Conservation (phyloP, 2,113 vertebrate species). For the Cheirogaleus medius region DNA sequence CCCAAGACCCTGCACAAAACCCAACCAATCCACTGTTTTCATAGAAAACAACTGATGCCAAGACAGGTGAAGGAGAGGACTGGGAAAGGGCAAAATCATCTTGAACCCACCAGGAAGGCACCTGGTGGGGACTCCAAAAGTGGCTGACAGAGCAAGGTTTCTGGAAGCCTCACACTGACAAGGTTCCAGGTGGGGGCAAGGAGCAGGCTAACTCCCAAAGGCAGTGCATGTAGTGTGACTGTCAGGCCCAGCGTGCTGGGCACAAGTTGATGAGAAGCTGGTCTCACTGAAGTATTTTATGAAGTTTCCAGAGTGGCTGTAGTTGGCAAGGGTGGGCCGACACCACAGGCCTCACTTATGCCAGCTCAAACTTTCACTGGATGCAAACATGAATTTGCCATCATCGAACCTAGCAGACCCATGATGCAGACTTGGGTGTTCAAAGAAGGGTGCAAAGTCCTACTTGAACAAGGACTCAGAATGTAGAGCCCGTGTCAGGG, state of each 20-base stretch:
- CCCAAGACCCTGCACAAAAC: conserved; percentile 77
- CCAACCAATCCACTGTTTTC: conserved; percentile 77
- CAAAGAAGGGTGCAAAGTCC: neutral
- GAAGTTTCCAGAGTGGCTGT: neutral
- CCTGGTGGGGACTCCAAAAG: neutral
- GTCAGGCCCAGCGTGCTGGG: neutral
- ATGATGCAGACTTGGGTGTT: neutral
- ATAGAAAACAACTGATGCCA: conserved; percentile 79
- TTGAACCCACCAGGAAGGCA: neutral
- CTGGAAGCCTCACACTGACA: conserved; percentile 23
- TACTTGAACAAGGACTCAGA: conserved; percentile 2
- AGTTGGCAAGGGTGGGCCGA: neutral
- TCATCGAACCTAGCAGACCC: conserved; percentile 39
- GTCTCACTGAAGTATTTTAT: conserved; percentile 20
- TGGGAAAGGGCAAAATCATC: neutral
- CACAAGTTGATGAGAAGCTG: conserved; percentile 40
- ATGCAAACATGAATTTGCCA: neutral
- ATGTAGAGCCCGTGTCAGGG: neutral
- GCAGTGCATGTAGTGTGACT: conserved; percentile 70
- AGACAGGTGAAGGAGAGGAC: conserved; percentile 33
- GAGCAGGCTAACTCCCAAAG: neutral
- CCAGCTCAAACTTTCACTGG: neutral
- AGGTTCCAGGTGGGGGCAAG: neutral
- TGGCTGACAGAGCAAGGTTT: neutral
- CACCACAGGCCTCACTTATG: neutral